A percentile compares a stretch with the other conserved stretches of the same genome.
Conservation (phyloP, 2,113 vertebrate genomes). For the Mirza zaza region DNA sequence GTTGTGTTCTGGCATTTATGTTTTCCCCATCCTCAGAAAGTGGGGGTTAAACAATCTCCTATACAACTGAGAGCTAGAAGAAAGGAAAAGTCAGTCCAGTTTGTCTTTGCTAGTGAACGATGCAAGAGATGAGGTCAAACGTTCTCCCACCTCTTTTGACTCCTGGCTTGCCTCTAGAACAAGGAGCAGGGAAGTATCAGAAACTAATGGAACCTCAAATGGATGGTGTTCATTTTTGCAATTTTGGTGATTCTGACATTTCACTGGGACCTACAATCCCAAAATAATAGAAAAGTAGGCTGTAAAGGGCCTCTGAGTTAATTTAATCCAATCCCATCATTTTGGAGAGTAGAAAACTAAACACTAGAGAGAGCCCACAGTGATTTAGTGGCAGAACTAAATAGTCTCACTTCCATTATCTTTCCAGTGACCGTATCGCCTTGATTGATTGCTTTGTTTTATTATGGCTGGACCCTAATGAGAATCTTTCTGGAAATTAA, state of each 20-base stretch:
- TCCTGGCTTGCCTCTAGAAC: background rate
- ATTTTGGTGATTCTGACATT: background rate
- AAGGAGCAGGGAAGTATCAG: background rate
- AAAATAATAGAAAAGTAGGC: background rate
- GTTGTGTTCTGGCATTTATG: constrained; percentile 13
- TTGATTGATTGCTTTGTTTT: background rate
- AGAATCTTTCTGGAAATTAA: constrained; percentile 19
- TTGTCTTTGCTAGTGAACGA: background rate
- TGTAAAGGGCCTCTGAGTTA: background rate
- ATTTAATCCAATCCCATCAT: background rate
- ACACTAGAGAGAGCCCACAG: background rate
- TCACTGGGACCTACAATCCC: background rate
- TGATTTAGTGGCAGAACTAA: background rate
- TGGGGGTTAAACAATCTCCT: background rate
- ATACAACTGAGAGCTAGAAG: background rate
- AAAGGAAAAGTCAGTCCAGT: background rate
- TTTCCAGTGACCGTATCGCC: background rate
- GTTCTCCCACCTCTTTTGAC: background rate
- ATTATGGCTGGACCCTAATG: background rate
- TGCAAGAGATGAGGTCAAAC: background rate
- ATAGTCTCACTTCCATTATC: background rate
- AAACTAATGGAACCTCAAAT: background rate
- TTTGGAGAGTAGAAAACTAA: constrained; percentile 27
- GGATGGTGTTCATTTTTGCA: background rate
- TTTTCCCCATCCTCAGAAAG: background rate